These are phyloP conservation scores for Philotrypesis tridentata DNA, from an alignment of 1,140 invertebrate species.

Conservation along the genomic window DNA sequence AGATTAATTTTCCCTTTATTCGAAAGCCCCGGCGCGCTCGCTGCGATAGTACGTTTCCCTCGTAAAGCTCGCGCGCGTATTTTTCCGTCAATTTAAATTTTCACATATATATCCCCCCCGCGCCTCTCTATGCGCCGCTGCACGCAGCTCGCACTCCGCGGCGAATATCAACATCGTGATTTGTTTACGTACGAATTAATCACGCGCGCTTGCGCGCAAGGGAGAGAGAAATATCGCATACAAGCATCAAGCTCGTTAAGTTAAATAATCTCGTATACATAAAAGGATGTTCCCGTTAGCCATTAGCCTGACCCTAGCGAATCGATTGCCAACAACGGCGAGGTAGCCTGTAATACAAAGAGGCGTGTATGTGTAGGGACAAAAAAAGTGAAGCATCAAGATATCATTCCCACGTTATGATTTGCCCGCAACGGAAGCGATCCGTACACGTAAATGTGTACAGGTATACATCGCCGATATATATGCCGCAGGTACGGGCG, in stretches of 20 bases:
- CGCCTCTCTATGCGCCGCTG: too few species aligned
- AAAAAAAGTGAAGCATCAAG: neutral
- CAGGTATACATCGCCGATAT: neutral
- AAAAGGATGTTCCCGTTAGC: neutral
- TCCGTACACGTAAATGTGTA: too few species aligned
- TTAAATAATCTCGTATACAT: neutral
- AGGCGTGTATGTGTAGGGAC: too few species aligned
- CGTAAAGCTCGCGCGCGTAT: too few species aligned
- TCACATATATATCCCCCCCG: too few species aligned
- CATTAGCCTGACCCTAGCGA: neutral
- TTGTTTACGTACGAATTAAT: neutral
- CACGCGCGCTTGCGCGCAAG: too few species aligned
- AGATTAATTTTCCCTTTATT: too few species aligned
- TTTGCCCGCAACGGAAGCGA: slow-evolving; percentile 2
- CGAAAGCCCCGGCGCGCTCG: too few species aligned
- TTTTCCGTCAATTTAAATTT: too few species aligned
- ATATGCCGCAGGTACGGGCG: neutral
- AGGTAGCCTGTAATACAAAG: too few species aligned
- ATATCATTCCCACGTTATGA: neutral
- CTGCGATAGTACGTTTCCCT: too few species aligned
- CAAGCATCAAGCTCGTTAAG: neutral
- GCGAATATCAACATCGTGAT: neutral
- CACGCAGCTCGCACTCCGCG: too few species aligned
- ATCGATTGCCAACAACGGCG: neutral
- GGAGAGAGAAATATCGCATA: neutral